Percentiles rank a stretch among this genome's conserved stretches.
Conservation (phyloP, 1,140 invertebrate species). For the Thrips palmi region DNA sequence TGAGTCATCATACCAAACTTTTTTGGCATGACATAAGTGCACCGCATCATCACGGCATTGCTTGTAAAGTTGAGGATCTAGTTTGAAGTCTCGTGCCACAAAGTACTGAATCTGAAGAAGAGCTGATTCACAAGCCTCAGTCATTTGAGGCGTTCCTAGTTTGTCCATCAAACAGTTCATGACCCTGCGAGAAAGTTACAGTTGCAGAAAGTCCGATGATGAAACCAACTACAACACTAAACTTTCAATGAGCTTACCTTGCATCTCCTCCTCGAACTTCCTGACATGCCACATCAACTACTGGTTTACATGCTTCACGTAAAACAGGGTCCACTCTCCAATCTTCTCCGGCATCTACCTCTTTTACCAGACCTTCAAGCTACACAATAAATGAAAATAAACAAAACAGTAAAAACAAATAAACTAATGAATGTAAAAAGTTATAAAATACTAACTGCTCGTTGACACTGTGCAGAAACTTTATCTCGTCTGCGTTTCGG, state of each 20-base stretch:
- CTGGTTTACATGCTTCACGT: conserved; percentile 61
- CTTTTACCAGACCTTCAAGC: conserved; percentile 58
- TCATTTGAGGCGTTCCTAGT: conserved; percentile 70
- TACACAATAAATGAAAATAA: conserved; percentile 20
- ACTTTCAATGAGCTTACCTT: conserved; percentile 13
- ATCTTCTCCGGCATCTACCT: conserved; percentile 69
- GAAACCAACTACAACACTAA: neutral
- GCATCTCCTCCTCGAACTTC: conserved; percentile 23
- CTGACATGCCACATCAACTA: conserved; percentile 53
- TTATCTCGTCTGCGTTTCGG: conserved; percentile 34
- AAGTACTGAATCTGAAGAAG: conserved; percentile 95
- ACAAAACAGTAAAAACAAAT: conserved; percentile 8
- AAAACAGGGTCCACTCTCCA: conserved; percentile 84
- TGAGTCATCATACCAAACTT: conserved; percentile 52
- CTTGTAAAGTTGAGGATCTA: conserved; percentile 77
- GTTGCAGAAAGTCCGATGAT: neutral
- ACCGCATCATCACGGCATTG: conserved; percentile 75
- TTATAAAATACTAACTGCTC: conserved; percentile 31
- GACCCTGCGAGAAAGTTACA: conserved; percentile 33
- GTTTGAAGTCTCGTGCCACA: conserved; percentile 79
- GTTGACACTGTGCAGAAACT: conserved; percentile 45
- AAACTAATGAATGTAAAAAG: conserved; percentile 4
- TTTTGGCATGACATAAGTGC: conserved; percentile 58
- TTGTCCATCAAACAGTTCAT: conserved; percentile 90
- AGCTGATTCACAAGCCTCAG: conserved; percentile 70